A percentile compares a stretch with the other conserved stretches of the same genome.
Conservation (phyloP, 2,888 invertebrate species). For the Trypoxylon attenuatum region DNA sequence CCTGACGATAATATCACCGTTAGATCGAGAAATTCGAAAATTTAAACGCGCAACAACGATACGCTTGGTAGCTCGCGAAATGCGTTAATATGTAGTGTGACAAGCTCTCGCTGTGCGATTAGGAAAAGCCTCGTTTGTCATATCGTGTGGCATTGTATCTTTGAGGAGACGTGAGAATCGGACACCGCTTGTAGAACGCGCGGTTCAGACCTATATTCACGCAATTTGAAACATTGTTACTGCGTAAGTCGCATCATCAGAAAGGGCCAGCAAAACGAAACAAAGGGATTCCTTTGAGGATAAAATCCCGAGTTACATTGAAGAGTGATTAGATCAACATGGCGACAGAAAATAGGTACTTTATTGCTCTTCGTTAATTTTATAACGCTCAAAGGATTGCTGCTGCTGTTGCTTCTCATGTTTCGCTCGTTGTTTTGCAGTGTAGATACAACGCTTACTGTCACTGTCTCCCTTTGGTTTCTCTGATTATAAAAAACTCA, state of each 20-base stretch:
- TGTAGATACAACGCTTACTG: too few relatives aligned
- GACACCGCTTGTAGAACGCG: too few relatives aligned
- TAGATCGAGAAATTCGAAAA: constrained; percentile 54
- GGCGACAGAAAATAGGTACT: constrained; percentile 44
- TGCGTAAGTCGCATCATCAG: neutral
- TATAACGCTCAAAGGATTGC: neutral
- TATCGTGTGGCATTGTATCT: too few relatives aligned
- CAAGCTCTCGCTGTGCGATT: constrained; percentile 17
- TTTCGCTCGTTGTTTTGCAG: neutral
- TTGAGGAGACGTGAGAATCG: too few relatives aligned
- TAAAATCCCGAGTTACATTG: constrained; percentile 16
- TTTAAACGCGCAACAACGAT: constrained; percentile 49
- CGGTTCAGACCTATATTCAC: too few relatives aligned
- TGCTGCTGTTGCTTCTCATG: neutral
- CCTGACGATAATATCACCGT: constrained; percentile 38
- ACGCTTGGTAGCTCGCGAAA: constrained; percentile 19
- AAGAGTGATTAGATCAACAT: constrained; percentile 40
- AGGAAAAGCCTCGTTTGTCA: constrained; percentile 9
- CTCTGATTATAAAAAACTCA: too few relatives aligned
- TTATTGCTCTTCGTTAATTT: neutral
- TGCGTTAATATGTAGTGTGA: constrained; percentile 43
- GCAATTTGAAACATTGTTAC: constrained; percentile 8
- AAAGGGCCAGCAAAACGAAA: constrained; percentile 8
- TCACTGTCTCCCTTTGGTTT: too few relatives aligned
- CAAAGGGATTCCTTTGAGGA: constrained; percentile 1